Percentiles rank a stretch among this genome's conserved stretches.
These are phyloP conservation scores for Calvadosia cruxmelitensis DNA, from an alignment of 30 jellyfish, hydroid and myxozoan species.

Conservation along the genomic window DNA sequence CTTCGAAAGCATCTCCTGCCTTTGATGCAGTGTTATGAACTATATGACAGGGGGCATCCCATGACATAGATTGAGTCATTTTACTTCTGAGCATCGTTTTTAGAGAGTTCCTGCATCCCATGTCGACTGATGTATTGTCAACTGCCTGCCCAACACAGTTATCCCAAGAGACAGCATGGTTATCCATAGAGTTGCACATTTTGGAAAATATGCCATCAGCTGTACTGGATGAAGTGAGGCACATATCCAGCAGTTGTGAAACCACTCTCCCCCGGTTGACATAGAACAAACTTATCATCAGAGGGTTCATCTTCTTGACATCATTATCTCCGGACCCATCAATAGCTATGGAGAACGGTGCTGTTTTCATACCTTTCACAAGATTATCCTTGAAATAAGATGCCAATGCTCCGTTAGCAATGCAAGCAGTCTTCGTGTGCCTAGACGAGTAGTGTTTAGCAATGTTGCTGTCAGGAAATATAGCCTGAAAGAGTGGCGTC, in stretches of 20 bases:
- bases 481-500: constrained; percentile 25
- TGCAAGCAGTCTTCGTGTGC: constrained; percentile 37
- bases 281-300: not conserved
- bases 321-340: constrained; percentile 41
- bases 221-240: constrained; percentile 2
- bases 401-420: constrained; percentile 17
- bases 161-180: constrained; percentile 21
- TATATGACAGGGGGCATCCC: constrained; percentile 14
- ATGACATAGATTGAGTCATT: not conserved
- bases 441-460: constrained; percentile 35
- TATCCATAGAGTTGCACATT: not conserved
- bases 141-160: constrained; percentile 10
- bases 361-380: constrained; percentile 4
- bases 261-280: constrained; percentile 4
- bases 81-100: constrained; percentile 11
- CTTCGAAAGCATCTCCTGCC: constrained; percentile 10
- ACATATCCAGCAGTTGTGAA: constrained; percentile 3
- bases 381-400: constrained; percentile 2
- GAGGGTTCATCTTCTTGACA: constrained; percentile 8
- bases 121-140: constrained; percentile 19
- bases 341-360: constrained; percentile 28
- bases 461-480: constrained; percentile 42
- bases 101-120: constrained; percentile 35
- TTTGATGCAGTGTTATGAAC: constrained; percentile 14
- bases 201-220: not conserved